These are phyloP conservation scores for Cyprinus carpio DNA, from an alignment of 2,113 vertebrate genomes.

Conservation along the genomic window DNA sequence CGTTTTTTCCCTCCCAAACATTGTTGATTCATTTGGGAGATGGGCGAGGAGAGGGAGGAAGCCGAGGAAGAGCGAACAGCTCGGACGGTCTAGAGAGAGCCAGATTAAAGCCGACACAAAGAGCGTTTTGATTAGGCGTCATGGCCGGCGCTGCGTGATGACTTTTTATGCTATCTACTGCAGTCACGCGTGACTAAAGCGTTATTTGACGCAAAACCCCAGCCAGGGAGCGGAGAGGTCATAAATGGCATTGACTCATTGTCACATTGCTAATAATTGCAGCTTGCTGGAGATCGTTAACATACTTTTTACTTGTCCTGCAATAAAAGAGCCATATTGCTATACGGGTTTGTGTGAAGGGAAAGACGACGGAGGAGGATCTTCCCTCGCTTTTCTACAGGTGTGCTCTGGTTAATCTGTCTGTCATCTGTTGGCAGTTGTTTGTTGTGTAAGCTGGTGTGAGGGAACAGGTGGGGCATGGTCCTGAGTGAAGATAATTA, in stretches of 20 bases:
- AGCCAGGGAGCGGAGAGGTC: slow-evolving; percentile 17
- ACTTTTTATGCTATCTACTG: slow-evolving; percentile 21
- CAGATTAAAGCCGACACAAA: slow-evolving; percentile 52
- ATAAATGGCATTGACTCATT: slow-evolving; percentile 28
- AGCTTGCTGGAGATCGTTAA: slow-evolving; percentile 39
- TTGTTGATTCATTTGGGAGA: slow-evolving; percentile 55
- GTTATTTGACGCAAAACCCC: slow-evolving; percentile 34
- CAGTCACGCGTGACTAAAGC: slow-evolving; percentile 40
- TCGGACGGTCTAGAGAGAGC: slow-evolving; percentile 19
- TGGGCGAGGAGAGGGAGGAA: slow-evolving; percentile 8
- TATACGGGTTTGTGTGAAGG: not conserved
- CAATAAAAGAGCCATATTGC: not conserved
- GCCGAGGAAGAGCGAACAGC: slow-evolving; percentile 34
- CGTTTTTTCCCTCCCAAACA: slow-evolving; percentile 52
- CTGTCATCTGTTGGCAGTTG: slow-evolving; percentile 65
- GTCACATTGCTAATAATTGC: slow-evolving; percentile 28
- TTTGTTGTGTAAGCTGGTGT: slow-evolving; percentile 60
- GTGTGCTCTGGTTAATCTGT: slow-evolving; percentile 42
- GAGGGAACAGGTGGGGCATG: slow-evolving; percentile 72
- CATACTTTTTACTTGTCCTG: slow-evolving; percentile 17
- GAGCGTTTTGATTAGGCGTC: slow-evolving; percentile 48
- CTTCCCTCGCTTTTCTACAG: slow-evolving; percentile 27
- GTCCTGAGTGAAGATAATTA: slow-evolving; percentile 75
- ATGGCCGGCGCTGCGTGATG: slow-evolving; percentile 17
- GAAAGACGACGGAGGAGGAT: not conserved